A percentile compares a stretch with the other conserved stretches of the same genome.
phyloP scores from a whole-genome alignment of 2,113 vertebrate species.

The Leucoraja erinaceus region DNA sequence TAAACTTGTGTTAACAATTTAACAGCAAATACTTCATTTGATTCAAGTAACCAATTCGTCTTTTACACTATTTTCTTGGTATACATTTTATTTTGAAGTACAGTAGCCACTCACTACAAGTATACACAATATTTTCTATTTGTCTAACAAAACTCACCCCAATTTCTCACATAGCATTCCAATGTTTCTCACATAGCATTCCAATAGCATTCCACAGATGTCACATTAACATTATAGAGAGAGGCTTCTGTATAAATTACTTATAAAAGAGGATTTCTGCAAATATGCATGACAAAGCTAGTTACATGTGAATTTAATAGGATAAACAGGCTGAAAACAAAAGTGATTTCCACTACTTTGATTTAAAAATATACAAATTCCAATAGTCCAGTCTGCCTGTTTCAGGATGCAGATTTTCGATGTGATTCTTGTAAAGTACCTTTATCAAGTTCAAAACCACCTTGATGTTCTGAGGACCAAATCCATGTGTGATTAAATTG shows the following conservation, averaged over 20 bases:
- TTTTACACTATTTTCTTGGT: neutral
- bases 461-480: conserved; percentile 36
- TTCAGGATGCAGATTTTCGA: conserved; percentile 15
- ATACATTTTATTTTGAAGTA: conserved; percentile 18
- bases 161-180: neutral
- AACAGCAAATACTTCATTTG: neutral
- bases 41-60: neutral
- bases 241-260: neutral
- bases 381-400: neutral
- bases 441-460: conserved; percentile 32
- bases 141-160: neutral
- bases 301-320: neutral
- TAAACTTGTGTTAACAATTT: neutral
- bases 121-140: neutral
- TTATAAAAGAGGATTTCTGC: conserved; percentile 12
- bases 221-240: conserved; percentile 4
- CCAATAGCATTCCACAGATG: neutral
- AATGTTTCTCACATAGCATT: neutral
- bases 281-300: conserved; percentile 20
- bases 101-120: conserved; percentile 20
- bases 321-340: neutral
- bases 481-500: conserved; percentile 37
- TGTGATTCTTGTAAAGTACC: conserved; percentile 27
- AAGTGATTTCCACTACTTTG: neutral
- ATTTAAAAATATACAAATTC: neutral